Evolutionary conservation across 2,888 invertebrate species (phyloP).

Genomic region (Diarsia dahlii): DNA sequence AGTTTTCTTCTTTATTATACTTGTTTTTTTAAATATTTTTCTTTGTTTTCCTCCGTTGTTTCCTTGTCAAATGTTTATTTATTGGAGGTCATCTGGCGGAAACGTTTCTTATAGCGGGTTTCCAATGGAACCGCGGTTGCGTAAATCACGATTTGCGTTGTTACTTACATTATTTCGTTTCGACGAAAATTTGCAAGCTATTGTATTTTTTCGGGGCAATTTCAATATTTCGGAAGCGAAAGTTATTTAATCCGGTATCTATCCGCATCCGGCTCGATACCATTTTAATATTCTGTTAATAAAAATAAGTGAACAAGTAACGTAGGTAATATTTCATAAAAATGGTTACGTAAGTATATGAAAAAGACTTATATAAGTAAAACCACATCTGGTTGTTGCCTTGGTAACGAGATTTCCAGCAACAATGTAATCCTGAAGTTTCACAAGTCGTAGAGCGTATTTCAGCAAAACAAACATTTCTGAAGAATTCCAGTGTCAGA

Average conservation of each 20-base stretch:
- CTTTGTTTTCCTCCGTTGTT: constrained; percentile 67
- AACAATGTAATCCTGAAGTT: not conserved
- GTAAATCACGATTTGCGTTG: constrained; percentile 53
- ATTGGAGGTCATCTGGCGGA: constrained; percentile 69
- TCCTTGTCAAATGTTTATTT: constrained; percentile 76
- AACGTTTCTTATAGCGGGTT: constrained; percentile 52
- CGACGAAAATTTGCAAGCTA: constrained; percentile 50
- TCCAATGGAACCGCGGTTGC: constrained; percentile 34
- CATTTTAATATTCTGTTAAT: constrained; percentile 38
- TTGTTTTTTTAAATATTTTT: constrained; percentile 72
- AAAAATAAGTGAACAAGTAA: constrained; percentile 31
- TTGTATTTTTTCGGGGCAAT: constrained; percentile 44
- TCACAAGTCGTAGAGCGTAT: not conserved
- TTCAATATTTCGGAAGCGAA: constrained; percentile 26
- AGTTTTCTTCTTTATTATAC: constrained; percentile 72
- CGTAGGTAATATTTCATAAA: constrained; percentile 14
- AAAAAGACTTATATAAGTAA: not conserved
- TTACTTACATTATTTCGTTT: constrained; percentile 41
- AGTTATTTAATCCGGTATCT: constrained; percentile 35
- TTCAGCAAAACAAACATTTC: not conserved
- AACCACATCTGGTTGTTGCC: constrained; percentile 2
- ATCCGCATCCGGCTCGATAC: constrained; percentile 29
- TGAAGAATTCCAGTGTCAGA: not conserved
- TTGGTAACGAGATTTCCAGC: not conserved
- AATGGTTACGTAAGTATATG: not conserved